Conservation (phyloP, 2,888 invertebrate genomes). For the Mantis religiosa region DNA sequence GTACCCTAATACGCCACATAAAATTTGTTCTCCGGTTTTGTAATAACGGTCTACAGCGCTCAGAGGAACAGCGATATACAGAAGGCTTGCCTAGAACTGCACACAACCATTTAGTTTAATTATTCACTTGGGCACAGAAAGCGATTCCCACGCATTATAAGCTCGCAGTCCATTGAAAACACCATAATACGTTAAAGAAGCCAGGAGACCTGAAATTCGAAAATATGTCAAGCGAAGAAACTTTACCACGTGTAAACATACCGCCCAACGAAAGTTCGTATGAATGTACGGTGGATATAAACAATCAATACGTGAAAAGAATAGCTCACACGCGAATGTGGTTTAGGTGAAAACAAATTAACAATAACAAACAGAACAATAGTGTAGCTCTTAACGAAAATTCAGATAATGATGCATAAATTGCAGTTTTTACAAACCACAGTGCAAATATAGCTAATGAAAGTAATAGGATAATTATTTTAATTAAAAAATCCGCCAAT, state of each 20-base stretch:
- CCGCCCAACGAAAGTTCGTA: too few relatives aligned
- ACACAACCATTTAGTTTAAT: neutral
- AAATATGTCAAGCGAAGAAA: neutral
- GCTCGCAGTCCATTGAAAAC: neutral
- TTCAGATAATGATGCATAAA: too few relatives aligned
- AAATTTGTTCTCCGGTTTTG: neutral
- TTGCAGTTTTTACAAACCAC: too few relatives aligned
- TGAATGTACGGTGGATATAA: too few relatives aligned
- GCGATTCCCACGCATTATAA: neutral
- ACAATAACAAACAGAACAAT: too few relatives aligned
- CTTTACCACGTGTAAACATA: neutral
- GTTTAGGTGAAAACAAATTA: too few relatives aligned
- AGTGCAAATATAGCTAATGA: too few relatives aligned
- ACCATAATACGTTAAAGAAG: neutral
- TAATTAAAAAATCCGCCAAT: too few relatives aligned
- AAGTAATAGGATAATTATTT: too few relatives aligned
- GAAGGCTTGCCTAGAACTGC: neutral
- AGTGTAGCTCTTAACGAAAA: too few relatives aligned
- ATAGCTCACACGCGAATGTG: too few relatives aligned
- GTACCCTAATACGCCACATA: neutral
- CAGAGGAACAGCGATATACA: neutral
- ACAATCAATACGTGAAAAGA: too few relatives aligned
- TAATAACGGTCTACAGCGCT: neutral
- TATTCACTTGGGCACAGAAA: neutral
- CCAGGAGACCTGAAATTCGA: neutral